Base-by-base conservation (phyloP, 2,888 invertebrate species). In the Synanthedon myopaeformis region DNA sequence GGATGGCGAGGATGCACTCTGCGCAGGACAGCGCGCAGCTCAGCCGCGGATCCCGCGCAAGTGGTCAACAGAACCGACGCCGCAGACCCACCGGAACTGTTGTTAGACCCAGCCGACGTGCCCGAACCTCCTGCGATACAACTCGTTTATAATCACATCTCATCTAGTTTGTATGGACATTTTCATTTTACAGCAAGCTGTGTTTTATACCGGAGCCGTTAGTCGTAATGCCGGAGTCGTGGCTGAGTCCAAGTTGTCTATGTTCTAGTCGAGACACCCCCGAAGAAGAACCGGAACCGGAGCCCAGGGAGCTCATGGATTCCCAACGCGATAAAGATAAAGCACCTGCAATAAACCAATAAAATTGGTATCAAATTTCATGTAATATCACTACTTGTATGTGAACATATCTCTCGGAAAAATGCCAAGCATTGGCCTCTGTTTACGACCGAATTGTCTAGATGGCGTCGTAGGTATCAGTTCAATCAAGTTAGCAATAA, bases 291-390 rank as follows among this genome's bases (percentile, higher is more conserved):
- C 89, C 88, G 0, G 90, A 89, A 0, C 89, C 88, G 0, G 90
- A 89, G 1, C 90, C 91, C 56, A 92, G 76, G 0, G 92, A 92
- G 59, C 91, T 91, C 69, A 91, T 88, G 42, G 92, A 92, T 49
- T 93, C 92, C 95, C 95, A 96, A 45, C 94, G 89, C 3, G 96
- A 95, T 79, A 96, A 89, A 8, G 95, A 93, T 53, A 96, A 73
- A 1, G 95, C 95, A 50, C 96, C 93, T 93, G 70, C 0, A 71
- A 70, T 0, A 45, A 45, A 45, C n/a, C 14, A 42, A 42, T 3
- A 12, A 42, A 23, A 23, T 10, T 35, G 0, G 10, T 35, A 10
- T 35, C 10, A 35, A 23, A 23, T 23, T 23, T 23, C 4, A 19
- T 19, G 19, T 19, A 3, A 19, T 19, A 3, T 19, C n/a, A n/a